Evolutionary conservation across 2,797 vertebrate genomes (phyloP), one percentile per base, ranked within the genome.

Genomic region (Helostoma temminkii): DNA sequence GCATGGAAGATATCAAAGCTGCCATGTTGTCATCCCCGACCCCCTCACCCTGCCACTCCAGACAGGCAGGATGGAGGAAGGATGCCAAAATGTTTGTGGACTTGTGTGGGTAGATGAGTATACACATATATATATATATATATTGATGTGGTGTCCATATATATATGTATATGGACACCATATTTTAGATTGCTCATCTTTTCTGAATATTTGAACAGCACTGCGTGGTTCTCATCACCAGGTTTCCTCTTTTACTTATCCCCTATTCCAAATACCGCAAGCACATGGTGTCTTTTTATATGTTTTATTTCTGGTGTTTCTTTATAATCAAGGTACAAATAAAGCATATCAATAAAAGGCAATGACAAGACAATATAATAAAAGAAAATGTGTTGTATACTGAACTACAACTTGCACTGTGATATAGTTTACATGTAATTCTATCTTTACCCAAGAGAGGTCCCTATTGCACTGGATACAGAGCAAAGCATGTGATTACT

Each of bases 21-120:
- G 86, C 84, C 86, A 84, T 86, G 91, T 91, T 92, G 91, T 92
- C 92, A 89, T 71, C 59, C 24, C 54, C 28, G 72, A 87, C 84
- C 87, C 66, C 36, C 53, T 82, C 85, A 91, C 89, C 89, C 88
- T 81, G 79, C 80, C 84, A 87, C 62, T 85, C 46, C 68, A 83
- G 62, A 66, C 71, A 56, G 88, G 63, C 76, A 58, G 71, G 47
- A 71, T 61, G 74, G 81, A 83, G 58, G 56, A 80, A 66, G 55
- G 64, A 36, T 50, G 32, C 61, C 66, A 46, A 76, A 75, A 50
- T 84, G 60, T 81, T 63, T 76, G 57, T 46, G 56, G 60, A 58
- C 78, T 0, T 67, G 69, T 82, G 60, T 67, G 34, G 25, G 50
- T 76, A 66, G 49, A 55, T 50, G 52, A 0, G 37, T 66, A 55